These are phyloP conservation scores for Colostygia pectinataria DNA, from an alignment of 2,888 invertebrate species.

Conservation along the genomic window DNA sequence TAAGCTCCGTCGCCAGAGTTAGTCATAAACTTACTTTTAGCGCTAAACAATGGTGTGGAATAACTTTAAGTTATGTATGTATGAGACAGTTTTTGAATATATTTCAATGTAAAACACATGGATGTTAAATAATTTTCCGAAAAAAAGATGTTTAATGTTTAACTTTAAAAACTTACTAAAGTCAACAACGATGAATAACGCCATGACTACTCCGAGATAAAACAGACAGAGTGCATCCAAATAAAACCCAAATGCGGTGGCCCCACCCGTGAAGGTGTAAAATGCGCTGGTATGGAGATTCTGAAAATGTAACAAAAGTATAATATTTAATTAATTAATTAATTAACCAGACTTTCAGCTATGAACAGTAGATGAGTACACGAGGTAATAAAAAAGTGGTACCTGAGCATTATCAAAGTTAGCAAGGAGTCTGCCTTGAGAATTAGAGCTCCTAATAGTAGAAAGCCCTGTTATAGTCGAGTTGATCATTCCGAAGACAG, in stretches of 20 bases:
- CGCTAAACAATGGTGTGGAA: too few species aligned
- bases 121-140: too few species aligned
- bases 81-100: too few species aligned
- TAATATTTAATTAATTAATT: too few species aligned
- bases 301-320: slow-evolving; percentile 53
- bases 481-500: slow-evolving; percentile 90
- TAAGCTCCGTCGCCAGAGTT: too few species aligned
- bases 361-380: too few species aligned
- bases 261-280: slow-evolving; percentile 85
- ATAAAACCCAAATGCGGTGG: slow-evolving; percentile 88
- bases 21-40: too few species aligned
- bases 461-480: slow-evolving; percentile 88
- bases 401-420: slow-evolving; percentile 85
- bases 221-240: slow-evolving; percentile 87
- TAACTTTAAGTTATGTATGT: too few species aligned
- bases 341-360: too few species aligned
- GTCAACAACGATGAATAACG: slow-evolving; percentile 84
- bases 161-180: slow-evolving; percentile 70
- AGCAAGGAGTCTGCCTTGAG: slow-evolving; percentile 82
- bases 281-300: slow-evolving; percentile 88
- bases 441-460: slow-evolving; percentile 88
- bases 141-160: too few species aligned
- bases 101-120: too few species aligned
- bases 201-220: slow-evolving; percentile 86
- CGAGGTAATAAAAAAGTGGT: slow-evolving; percentile 11